phyloP scores from a whole-genome alignment of 2,888 invertebrate species.

The Drosophila rellima region DNA sequence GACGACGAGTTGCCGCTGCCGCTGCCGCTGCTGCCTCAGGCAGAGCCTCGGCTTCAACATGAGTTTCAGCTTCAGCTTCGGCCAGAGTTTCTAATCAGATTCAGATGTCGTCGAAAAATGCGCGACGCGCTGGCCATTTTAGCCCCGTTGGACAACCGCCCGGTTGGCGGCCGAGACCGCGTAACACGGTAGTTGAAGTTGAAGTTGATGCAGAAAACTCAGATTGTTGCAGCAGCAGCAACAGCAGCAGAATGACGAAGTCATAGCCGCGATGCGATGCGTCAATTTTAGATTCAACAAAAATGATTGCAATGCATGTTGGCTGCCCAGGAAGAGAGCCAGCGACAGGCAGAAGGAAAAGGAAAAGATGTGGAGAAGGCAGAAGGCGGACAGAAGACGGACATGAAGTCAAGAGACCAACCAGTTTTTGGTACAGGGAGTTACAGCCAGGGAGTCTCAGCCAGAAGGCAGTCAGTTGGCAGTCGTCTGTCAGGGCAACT shows the following conservation, averaged over 20 bases:
- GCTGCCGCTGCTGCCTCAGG: slow-evolving; percentile 8
- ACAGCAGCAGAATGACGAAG: slow-evolving; percentile 71
- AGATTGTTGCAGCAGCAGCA: slow-evolving; percentile 30
- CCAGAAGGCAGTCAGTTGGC: slow-evolving; percentile 58
- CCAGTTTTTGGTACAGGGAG: slow-evolving; percentile 43
- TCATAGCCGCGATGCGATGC: slow-evolving; percentile 83
- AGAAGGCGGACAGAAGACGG: slow-evolving; percentile 3
- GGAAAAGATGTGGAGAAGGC: slow-evolving; percentile 1
- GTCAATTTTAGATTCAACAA: slow-evolving; percentile 82
- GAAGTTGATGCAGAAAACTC: slow-evolving; percentile 19
- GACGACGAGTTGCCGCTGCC: slow-evolving; percentile 21
- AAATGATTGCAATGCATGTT: slow-evolving; percentile 82
- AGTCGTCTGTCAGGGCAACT: slow-evolving; percentile 78
- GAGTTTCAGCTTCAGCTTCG: slow-evolving; percentile 28
- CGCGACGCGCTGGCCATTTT: slow-evolving; percentile 80
- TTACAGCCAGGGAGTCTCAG: slow-evolving; percentile 35
- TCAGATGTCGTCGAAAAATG: slow-evolving; percentile 82
- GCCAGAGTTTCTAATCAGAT: slow-evolving; percentile 72
- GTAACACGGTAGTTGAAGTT: slow-evolving; percentile 78
- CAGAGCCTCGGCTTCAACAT: slow-evolving; percentile 43
- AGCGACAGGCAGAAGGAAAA: slow-evolving; percentile 7
- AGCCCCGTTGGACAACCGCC: slow-evolving; percentile 53
- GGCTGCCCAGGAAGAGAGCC: slow-evolving; percentile 59
- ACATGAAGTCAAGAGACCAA: slow-evolving; percentile 29
- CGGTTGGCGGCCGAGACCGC: slow-evolving; percentile 58